Evolutionary conservation across 2,888 invertebrate species (phyloP), one percentile per base, ranked within the genome.

Genomic region (Pollenia labialis): DNA sequence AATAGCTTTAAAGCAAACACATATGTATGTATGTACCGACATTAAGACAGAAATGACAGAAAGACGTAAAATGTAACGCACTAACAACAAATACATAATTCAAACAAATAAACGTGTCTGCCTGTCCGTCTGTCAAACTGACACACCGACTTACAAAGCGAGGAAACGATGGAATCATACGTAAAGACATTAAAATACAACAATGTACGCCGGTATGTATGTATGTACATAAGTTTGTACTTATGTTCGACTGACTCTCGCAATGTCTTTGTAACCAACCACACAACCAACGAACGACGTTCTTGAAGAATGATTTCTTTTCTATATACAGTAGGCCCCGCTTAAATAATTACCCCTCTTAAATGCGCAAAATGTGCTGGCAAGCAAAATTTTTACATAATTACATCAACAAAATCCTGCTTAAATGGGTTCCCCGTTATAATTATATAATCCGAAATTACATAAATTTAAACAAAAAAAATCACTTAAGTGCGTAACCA

Each of bases 41-140:
- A 58, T 46, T 32, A n/a, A 58, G 6, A 72, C 46, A 58, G 12
- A 68, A 46, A 40, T 60, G 42, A 58, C 77, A 79, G 48, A 71
- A 64, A 68, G 23, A 62, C 44, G 16, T 60, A 64, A 71, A 71
- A 76, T 77, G 56, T 83, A 83, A 77, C 58, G 56, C 58, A 81
- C 74, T 18, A 42, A 69, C 12, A 44, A 58, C 68, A 56, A 74
- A 42, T 32, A 64, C 50, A 42, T 50, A 80, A 62, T 32, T 60
- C 23, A 68, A 48, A 14, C 44, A 60, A 82, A 52, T n/a, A 56
- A 46, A 46, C 32, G 23, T 48, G 32, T 42, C 62, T 54, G 18
- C 32, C 14, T 18, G 56, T 52, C 54, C 23, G 60, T 10, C 46
- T 75, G 77, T 74, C 66, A 84, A 72, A 66, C 32, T 64, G 62